Conservation (phyloP, 1,140 invertebrate species). For the Ostrea denselamellosa region DNA sequence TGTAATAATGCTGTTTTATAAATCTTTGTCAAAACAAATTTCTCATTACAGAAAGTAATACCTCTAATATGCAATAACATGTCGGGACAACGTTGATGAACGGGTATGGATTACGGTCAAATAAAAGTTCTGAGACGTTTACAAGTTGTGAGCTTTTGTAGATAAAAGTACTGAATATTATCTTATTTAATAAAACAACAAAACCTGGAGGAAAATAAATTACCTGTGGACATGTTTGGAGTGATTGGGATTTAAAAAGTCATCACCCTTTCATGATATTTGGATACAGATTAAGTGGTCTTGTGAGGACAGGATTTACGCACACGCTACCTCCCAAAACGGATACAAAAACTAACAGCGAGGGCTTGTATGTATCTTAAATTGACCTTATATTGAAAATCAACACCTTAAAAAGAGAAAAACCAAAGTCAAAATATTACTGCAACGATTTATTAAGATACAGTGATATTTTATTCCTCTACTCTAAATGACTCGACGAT, state of each 20-base stretch:
- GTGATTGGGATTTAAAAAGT: neutral
- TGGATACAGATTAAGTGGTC: neutral
- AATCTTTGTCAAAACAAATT: slow-evolving; percentile 35
- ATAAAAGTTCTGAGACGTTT: neutral
- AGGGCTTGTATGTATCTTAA: too few species aligned
- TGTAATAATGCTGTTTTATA: slow-evolving; percentile 25
- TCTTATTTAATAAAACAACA: neutral
- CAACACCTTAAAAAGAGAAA: neutral
- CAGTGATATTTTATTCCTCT: neutral
- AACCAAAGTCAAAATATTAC: neutral
- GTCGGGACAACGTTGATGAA: neutral
- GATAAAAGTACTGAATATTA: neutral
- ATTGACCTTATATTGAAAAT: neutral
- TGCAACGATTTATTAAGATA: neutral
- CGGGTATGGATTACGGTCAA: neutral
- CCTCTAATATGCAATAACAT: slow-evolving; percentile 9
- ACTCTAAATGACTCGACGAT: neutral
- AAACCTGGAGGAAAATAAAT: neutral
- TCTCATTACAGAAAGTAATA: neutral
- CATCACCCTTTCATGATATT: neutral
- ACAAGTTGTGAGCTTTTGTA: neutral
- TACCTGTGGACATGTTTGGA: neutral
- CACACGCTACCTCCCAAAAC: neutral
- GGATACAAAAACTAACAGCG: neutral
- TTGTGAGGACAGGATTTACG: neutral